These are phyloP conservation scores for Leptinotarsa lineolata DNA, from an alignment of 1,140 invertebrate species.

Conservation along the genomic window DNA sequence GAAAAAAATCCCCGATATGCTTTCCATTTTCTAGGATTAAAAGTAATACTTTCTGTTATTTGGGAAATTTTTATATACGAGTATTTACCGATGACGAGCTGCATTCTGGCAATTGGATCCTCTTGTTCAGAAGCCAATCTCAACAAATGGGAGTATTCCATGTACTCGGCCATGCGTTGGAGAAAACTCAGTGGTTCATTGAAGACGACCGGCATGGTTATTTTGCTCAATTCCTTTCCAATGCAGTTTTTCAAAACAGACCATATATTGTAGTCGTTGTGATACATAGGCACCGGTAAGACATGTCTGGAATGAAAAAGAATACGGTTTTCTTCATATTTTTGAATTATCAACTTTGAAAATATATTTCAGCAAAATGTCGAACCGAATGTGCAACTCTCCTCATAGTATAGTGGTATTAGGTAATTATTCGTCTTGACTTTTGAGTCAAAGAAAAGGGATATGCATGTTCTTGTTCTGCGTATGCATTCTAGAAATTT, in stretches of 20 bases:
- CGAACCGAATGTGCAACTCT: too few relatives aligned
- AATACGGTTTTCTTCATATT: too few relatives aligned
- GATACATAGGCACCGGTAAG: conserved; percentile 84
- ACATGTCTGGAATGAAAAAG: conserved; percentile 44
- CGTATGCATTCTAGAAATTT: too few relatives aligned
- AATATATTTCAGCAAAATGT: too few relatives aligned
- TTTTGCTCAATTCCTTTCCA: conserved; percentile 95
- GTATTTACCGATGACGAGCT: conserved; percentile 66
- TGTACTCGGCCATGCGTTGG: conserved; percentile 91
- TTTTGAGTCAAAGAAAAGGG: too few relatives aligned
- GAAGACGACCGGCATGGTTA: conserved; percentile 96
- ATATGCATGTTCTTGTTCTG: too few relatives aligned
- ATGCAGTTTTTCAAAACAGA: conserved; percentile 92
- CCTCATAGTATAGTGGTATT: too few relatives aligned
- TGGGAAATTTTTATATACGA: neutral
- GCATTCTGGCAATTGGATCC: conserved; percentile 79
- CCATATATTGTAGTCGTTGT: conserved; percentile 92
- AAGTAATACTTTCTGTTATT: too few relatives aligned
- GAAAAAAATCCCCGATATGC: too few relatives aligned
- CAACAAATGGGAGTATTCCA: conserved; percentile 91
- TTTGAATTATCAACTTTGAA: too few relatives aligned
- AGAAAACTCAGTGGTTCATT: conserved; percentile 96
- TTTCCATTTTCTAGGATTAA: too few relatives aligned
- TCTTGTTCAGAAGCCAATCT: conserved; percentile 73
- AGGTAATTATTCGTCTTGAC: too few relatives aligned